Conservation (phyloP, 2,113 vertebrate species). For the Rhinogobius similis region DNA sequence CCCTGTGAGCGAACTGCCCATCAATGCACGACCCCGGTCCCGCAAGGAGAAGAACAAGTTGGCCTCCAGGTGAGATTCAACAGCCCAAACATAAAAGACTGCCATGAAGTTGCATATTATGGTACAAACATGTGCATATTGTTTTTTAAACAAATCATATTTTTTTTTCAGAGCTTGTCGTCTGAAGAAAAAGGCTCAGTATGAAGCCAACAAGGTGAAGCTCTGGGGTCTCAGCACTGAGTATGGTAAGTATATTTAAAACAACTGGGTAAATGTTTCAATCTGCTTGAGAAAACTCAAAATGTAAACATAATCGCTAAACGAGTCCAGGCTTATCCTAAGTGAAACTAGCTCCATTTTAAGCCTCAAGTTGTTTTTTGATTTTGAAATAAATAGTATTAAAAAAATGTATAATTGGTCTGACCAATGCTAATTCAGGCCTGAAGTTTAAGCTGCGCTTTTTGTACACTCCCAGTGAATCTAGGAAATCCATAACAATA, state of each 20-base stretch:
- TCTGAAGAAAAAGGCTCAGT: conserved; percentile 99
- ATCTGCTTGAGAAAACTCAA: not conserved
- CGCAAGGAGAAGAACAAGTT: conserved; percentile 99
- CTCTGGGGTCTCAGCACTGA: conserved; percentile 98
- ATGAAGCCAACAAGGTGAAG: conserved; percentile 99
- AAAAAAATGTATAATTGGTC: too few relatives aligned
- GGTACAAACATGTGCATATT: not conserved
- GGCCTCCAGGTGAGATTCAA: conserved; percentile 87
- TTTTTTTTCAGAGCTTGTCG: conserved; percentile 87
- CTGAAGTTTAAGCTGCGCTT: too few relatives aligned
- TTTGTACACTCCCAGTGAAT: too few relatives aligned
- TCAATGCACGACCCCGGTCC: conserved; percentile 93
- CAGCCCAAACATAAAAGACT: not conserved
- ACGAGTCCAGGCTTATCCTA: too few relatives aligned
- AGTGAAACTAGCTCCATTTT: too few relatives aligned
- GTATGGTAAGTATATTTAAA: conserved; percentile 83
- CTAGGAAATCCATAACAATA: too few relatives aligned
- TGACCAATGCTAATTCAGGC: too few relatives aligned
- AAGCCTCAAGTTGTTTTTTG: too few relatives aligned
- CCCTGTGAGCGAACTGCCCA: conserved; percentile 94
- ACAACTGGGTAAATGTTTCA: not conserved
- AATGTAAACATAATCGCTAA: too few relatives aligned
- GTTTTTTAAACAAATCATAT: not conserved
- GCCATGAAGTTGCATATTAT: not conserved
- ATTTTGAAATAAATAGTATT: too few relatives aligned